Percentiles rank a stretch among this genome's conserved stretches.
phyloP scores from a whole-genome alignment of 2,888 invertebrate genomes.

The Anarsia innoxiella region DNA sequence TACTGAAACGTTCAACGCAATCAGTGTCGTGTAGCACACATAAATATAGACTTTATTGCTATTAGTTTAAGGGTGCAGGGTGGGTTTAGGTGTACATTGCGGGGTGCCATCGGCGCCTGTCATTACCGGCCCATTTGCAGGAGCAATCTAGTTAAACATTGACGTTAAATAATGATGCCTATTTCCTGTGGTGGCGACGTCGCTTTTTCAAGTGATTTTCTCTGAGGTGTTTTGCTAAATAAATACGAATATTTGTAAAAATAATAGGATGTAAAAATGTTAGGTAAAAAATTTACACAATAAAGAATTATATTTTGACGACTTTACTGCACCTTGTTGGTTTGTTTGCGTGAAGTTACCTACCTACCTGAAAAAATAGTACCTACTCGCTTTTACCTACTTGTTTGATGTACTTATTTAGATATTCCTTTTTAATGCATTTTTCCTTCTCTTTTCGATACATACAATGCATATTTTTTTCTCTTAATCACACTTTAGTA shows the following conservation, averaged over 20 bases:
- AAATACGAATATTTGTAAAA: conserved; percentile 1
- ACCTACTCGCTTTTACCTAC: too few species aligned
- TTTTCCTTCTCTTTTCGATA: too few species aligned
- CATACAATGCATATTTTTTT: not conserved
- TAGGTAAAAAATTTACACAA: too few species aligned
- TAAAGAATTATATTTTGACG: too few species aligned
- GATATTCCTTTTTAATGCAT: too few species aligned
- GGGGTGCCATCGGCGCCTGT: conserved; percentile 37
- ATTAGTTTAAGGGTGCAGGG: not conserved
- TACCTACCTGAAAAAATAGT: too few species aligned
- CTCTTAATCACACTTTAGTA: too few species aligned
- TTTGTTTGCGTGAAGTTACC: too few species aligned
- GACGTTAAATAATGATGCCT: conserved; percentile 68
- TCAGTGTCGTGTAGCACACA: not conserved
- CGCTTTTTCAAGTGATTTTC: conserved; percentile 1
- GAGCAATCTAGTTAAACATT: conserved; percentile 60
- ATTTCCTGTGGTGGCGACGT: conserved; percentile 36
- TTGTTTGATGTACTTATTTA: too few species aligned
- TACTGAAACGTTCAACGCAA: conserved; percentile 11
- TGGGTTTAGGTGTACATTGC: too few species aligned
- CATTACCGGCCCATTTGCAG: conserved; percentile 67
- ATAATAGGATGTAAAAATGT: too few species aligned
- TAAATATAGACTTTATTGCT: not conserved
- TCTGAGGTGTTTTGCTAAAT: conserved; percentile 1
- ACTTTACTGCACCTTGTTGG: too few species aligned